Conservation (phyloP, 1,140 invertebrate species). For the Branchinecta lindahli region DNA sequence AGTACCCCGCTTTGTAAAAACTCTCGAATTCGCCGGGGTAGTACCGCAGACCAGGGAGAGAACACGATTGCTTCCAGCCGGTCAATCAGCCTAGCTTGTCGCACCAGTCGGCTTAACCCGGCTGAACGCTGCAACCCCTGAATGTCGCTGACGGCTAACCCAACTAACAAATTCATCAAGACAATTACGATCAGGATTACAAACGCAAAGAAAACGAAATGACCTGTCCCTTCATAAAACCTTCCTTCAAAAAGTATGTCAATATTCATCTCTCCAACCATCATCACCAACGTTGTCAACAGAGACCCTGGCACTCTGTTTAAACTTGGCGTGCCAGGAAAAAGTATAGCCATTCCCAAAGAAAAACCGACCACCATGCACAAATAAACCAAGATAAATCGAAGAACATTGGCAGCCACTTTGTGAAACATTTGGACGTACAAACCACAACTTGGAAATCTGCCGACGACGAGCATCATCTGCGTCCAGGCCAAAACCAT, state of each 20-base stretch:
- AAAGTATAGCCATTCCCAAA: constrained; percentile 47
- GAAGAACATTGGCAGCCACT: constrained; percentile 66
- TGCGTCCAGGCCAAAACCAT: constrained; percentile 70
- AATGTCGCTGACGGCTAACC: constrained; percentile 66
- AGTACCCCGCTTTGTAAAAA: constrained; percentile 49
- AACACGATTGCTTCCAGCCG: constrained; percentile 64
- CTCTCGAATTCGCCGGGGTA: constrained; percentile 45
- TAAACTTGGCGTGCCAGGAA: constrained; percentile 19
- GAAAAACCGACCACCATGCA: constrained; percentile 69
- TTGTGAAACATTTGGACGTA: constrained; percentile 75
- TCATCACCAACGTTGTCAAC: constrained; percentile 70
- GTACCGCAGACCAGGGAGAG: constrained; percentile 46
- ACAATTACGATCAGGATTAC: constrained; percentile 68
- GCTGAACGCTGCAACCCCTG: constrained; percentile 57
- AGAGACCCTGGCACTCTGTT: constrained; percentile 30
- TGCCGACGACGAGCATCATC: constrained; percentile 68
- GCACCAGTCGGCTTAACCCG: constrained; percentile 55
- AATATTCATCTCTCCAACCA: constrained; percentile 64
- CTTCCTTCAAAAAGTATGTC: constrained; percentile 44
- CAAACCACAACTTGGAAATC: constrained; percentile 63
- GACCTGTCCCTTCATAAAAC: constrained; percentile 53
- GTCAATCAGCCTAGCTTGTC: constrained; percentile 58
- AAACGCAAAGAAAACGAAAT: constrained; percentile 57
- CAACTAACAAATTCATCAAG: constrained; percentile 65
- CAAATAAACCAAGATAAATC: constrained; percentile 62